These are phyloP conservation scores for Lasioglossum morio DNA, from an alignment of 2,888 invertebrate genomes.

Conservation along the genomic window DNA sequence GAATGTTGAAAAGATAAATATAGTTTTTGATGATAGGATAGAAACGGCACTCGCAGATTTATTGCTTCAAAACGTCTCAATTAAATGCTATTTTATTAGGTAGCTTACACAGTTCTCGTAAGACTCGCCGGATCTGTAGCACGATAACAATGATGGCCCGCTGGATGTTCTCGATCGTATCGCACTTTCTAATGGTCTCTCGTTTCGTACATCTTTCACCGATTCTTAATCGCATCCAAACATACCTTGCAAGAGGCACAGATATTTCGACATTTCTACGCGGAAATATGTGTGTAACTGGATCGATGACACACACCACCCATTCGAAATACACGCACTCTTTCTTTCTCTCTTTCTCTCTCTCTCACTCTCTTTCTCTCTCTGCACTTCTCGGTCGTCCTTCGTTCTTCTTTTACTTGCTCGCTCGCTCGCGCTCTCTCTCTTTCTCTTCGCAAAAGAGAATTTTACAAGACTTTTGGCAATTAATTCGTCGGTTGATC, in stretches of 20 bases:
- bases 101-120: conserved; percentile 59
- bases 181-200: conserved; percentile 12
- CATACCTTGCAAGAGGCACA: conserved; percentile 27
- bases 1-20: neutral
- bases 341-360: neutral
- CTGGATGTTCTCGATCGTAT: conserved; percentile 13
- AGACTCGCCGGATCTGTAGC: conserved; percentile 49
- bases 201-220: neutral
- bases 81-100: conserved; percentile 62
- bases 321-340: conserved; percentile 4
- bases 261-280: conserved; percentile 18
- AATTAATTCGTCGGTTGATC: conserved; percentile 1
- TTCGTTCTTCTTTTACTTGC: neutral
- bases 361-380: neutral
- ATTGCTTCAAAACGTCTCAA: conserved; percentile 17
- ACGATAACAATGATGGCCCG: conserved; percentile 34
- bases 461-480: conserved; percentile 11
- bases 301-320: neutral
- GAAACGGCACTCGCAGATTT: neutral
- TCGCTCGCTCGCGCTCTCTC: neutral
- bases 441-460: neutral
- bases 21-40: neutral
- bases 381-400: neutral
- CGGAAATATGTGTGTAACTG: neutral
- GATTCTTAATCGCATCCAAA: conserved; percentile 19